Evolutionary conservation across 2,113 vertebrate genomes (phyloP), one percentile per base, ranked within the genome.

Genomic region (Gopherus flavomarginatus): DNA sequence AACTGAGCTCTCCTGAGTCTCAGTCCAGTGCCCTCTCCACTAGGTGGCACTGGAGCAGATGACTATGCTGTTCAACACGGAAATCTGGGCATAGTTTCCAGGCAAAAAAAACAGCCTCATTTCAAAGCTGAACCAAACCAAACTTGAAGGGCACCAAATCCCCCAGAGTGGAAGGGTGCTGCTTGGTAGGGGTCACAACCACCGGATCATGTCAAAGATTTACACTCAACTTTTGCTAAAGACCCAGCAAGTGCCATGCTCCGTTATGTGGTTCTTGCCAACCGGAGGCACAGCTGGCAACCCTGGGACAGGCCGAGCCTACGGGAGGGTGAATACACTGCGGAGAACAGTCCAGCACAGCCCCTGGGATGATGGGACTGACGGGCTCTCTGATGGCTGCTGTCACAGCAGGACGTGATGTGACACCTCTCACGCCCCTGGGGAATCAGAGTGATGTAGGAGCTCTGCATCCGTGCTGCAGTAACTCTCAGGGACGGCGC

Each of bases 11-110:
- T 6, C 27, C 54, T 13, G 56, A 0, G 16, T 19, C 16, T 7
- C 31, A 35, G 62, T 31, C 29, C 29, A 14, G 0, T 1, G 22
- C 5, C 19, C 3, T 1, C 1, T 50, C 65, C 27, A 84, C 52
- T 21, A n/a, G 53, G 4, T 2, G 1, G 3, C 4, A 31, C 81
- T 0, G 0, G 44, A 89, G 19, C 85, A 1, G 2, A 82, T 88
- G 3, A 17, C 38, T 8, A 19, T 2, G 62, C 35, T 17, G 7
- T 65, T 69, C 35, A 59, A 75, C 1, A 1, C 2, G 19, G 5
- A 5, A 50, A 35, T 17, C 1, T 26, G 4, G 6, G 24, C 50
- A 1, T 0, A 7, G 44, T 22, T 31, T 17, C 1, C 6, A 56
- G 27, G 21, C 22, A 21, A 72, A 38, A 72, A 38, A 5, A 82